phyloP scores from a whole-genome alignment of 2,113 vertebrate species.

The Talpa occidentalis region DNA sequence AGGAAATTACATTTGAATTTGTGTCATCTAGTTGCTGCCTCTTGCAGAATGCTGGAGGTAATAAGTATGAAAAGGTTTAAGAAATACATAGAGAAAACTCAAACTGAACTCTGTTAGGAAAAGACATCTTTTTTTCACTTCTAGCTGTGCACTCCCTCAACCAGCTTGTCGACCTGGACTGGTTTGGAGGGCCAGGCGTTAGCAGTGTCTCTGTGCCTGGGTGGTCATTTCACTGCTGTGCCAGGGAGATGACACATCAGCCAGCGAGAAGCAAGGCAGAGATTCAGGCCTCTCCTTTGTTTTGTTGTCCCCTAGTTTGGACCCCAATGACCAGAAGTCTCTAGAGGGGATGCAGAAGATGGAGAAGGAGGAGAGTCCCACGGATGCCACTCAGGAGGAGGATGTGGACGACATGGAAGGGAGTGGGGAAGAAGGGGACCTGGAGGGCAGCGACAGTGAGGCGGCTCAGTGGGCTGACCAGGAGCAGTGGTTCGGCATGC shows the following conservation, averaged over 20 bases:
- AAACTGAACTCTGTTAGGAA: constrained; percentile 29
- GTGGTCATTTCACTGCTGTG: background rate
- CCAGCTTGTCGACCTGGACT: background rate
- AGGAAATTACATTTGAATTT: constrained; percentile 33
- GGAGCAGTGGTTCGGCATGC: constrained; percentile 99
- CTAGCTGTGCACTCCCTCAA: background rate
- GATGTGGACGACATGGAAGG: constrained; percentile 99
- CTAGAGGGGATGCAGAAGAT: constrained; percentile 99
- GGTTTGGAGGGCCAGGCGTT: constrained; percentile 17
- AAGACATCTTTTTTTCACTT: background rate
- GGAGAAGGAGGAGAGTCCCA: constrained; percentile 99
- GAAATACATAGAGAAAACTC: constrained; percentile 50
- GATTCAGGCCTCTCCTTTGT: constrained; percentile 74
- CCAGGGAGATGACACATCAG: constrained; percentile 34
- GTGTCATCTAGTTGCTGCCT: constrained; percentile 12
- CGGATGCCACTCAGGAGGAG: constrained; percentile 97
- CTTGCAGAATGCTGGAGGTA: constrained; percentile 8
- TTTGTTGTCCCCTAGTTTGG: constrained; percentile 89
- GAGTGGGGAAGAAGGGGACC: constrained; percentile 97
- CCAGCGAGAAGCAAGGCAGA: constrained; percentile 56
- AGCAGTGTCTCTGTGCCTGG: background rate
- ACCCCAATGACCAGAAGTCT: constrained; percentile 99
- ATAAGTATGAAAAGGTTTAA: background rate
- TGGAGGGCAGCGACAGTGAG: constrained; percentile 98
- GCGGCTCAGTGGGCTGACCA: constrained; percentile 99